Evolutionary conservation across 2,797 vertebrate genomes (phyloP), one percentile per base, ranked within the genome.

Genomic region (Propithecus deckenii): DNA sequence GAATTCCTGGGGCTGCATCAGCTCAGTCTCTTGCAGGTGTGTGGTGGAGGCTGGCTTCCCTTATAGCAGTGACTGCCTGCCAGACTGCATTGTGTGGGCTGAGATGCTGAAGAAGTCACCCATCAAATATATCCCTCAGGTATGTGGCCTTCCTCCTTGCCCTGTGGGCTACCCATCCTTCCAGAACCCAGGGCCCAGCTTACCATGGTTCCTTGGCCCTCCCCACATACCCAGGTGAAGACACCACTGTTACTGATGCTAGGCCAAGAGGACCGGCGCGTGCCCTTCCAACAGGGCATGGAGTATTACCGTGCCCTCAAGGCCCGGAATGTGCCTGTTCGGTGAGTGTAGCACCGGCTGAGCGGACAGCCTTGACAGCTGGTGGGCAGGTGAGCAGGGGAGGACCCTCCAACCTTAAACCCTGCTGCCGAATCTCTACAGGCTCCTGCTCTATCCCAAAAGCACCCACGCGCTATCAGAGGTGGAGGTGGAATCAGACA

Each of bases 231-330:
- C 1, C 96, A 99, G 99, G 99, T 99, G 18, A 99, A 98, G 90
- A 99, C 99, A 0, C 99, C 99, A 0, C 99, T 99, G 46, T 98
- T 99, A 91, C 98, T 99, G 89, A 98, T 99, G 96, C 96, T 99
- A 95, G 99, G 99, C 55, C 99, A 99, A 90, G 99, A 99, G 0
- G 99, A 99, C 98, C 99, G 98, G 87, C 99, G 99, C 3, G 99
- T 99, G 7, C 99, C 99, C 32, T 99, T 98, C 96, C 99, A 99
- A 94, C 99, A 99, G 98, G 99, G 99, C 13, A 97, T 99, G 22
- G 99, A 99, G 97, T 99, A 99, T 97, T 99, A 99, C 98, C 99
- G 96, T 91, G 99, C 99, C 38, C 98, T 99, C 78, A 99, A 99
- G 98, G 98, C 99, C 96, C 98, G 98, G 57, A 98, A 99, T 0